Evolutionary conservation across 2,888 invertebrate species (phyloP), one percentile per base, ranked within the genome.

Genomic region (Acrobasis suavella): DNA sequence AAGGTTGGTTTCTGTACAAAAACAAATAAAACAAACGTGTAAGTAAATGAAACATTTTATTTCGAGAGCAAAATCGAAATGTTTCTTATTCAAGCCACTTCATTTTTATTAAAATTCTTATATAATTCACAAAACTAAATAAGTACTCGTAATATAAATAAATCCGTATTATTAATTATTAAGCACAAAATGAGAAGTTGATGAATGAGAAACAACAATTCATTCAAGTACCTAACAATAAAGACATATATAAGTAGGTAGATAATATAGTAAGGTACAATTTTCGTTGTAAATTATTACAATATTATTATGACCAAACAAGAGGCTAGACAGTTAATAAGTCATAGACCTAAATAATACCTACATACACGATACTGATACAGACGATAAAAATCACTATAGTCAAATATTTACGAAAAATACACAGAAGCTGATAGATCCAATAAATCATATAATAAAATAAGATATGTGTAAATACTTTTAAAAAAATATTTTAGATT

Each of bases 21-120:
- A 68, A 69, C 69, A 63, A 70, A 69, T 62, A 60, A 66, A 15
- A 64, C 17, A 32, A 49, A 39, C 14, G 60, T 32, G 5, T 63
- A 46, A 38, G 22, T 58, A 59, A 61, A 64, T 66, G 62, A 64
- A 72, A 70, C 67, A 66, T 83, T 66, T 76, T 84, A 83, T 82
- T 85, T 81, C 83, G 84, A 88, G 83, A 86, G 81, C 72, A 85
- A 84, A 86, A 85, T 82, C 82, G 75, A 82, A 79, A 76, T 72
- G 67, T 68, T 74, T 70, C 67, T 68, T 74, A 67, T 69, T 76
- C 73, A 78, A 68, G 91, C 90, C 91, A 91, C 91, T 91, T 91
- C 91, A 91, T 89, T 89, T 75, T 87, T 89, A 89, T 89, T 87
- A 87, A 72, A 75, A 68, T 68, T 68, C 69, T 59, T 65, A 63